A percentile compares a stretch with the other conserved stretches of the same genome.
Evolutionary conservation across 2,113 vertebrate genomes (phyloP).

Genomic region (Colius striatus): DNA sequence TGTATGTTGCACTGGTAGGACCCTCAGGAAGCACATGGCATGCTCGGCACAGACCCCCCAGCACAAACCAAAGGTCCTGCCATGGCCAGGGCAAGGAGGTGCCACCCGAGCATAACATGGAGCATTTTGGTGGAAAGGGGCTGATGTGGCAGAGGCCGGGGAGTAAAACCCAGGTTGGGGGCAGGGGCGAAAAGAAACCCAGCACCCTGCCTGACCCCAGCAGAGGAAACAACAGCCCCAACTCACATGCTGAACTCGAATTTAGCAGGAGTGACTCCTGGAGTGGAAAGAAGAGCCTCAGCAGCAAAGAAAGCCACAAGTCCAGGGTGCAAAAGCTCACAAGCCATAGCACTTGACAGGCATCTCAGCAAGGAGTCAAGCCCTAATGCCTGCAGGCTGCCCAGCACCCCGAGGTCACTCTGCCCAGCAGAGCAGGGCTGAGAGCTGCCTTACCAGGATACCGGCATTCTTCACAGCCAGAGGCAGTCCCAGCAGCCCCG

Average conservation of each 20-base stretch:
- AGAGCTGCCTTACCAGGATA: conserved; percentile 85
- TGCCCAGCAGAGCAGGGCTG: not conserved
- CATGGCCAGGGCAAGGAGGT: not conserved
- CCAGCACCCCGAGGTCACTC: fast-evolving
- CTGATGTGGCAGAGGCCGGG: not conserved
- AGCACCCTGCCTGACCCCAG: not conserved
- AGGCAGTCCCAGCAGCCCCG: conserved; percentile 91
- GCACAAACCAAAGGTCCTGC: not conserved
- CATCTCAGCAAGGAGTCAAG: not conserved
- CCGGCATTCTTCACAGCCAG: conserved; percentile 95
- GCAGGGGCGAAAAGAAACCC: not conserved
- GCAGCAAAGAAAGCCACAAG: not conserved
- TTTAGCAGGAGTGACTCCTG: too few species aligned
- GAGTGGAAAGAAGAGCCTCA: not conserved
- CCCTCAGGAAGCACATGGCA: not conserved
- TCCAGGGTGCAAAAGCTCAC: not conserved
- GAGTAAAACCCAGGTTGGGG: not conserved
- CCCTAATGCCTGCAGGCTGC: not conserved
- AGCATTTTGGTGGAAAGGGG: not conserved
- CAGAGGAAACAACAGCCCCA: not conserved
- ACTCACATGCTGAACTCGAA: not conserved
- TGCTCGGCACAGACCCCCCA: fast-evolving
- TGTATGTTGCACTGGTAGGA: fast-evolving
- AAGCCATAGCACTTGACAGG: not conserved
- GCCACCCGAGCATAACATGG: fast-evolving